Conservation (phyloP, 2,113 vertebrate genomes). For the Nymphicus hollandicus region DNA sequence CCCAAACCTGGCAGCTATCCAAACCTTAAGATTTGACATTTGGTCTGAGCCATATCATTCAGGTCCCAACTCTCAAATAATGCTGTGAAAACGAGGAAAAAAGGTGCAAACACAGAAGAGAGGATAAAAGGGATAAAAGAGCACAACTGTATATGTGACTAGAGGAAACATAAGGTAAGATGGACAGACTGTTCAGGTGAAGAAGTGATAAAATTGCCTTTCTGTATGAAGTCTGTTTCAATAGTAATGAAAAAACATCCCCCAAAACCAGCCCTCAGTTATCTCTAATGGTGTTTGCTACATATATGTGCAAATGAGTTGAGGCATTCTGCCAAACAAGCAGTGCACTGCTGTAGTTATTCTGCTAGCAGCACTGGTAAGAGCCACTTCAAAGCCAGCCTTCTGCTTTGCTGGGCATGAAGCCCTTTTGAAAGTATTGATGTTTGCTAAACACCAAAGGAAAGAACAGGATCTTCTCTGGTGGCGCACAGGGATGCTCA, state of each 20-base stretch:
- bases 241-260: background rate
- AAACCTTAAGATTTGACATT: background rate
- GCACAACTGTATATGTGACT: no score
- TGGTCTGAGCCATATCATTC: background rate
- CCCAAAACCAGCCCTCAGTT: background rate
- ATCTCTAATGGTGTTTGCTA: background rate
- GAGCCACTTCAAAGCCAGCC: background rate
- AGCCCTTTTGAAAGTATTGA: background rate
- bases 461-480: background rate
- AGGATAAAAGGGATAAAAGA: background rate
- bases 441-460: background rate
- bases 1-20: background rate
- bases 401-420: background rate
- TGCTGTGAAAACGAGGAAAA: background rate
- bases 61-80: background rate
- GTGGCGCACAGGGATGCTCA: background rate
- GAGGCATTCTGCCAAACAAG: background rate
- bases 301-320: fast-evolving
- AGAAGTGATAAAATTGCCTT: background rate
- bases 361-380: background rate
- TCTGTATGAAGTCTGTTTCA: background rate
- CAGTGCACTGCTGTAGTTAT: background rate
- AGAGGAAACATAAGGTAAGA: background rate
- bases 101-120: background rate
- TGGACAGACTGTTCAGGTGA: background rate